Conservation (phyloP, 2,113 vertebrate genomes). For the Apeltes quadracus region DNA sequence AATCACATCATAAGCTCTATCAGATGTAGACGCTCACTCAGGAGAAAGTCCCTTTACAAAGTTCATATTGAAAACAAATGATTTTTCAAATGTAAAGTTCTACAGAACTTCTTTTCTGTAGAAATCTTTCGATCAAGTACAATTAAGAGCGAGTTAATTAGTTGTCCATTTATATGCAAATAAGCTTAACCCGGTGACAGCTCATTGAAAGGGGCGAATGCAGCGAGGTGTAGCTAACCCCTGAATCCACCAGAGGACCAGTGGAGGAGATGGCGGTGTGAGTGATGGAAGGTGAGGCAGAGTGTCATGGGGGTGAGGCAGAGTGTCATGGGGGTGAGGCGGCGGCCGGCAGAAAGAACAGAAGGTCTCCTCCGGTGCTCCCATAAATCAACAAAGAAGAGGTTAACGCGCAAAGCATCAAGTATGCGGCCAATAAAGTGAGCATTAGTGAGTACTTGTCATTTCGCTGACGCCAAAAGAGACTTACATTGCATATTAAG, state of each 20-base stretch:
- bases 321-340: neutral
- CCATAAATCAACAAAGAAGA: neutral
- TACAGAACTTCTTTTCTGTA: constrained; percentile 35
- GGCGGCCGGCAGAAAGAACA: neutral
- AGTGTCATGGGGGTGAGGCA: neutral
- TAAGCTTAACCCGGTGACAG: constrained; percentile 65
- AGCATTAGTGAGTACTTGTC: neutral
- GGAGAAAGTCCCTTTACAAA: constrained; percentile 2
- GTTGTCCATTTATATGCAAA: constrained; percentile 74
- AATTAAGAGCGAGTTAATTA: constrained; percentile 54
- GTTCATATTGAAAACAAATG: constrained; percentile 11
- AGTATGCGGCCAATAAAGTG: neutral
- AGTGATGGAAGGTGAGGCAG: constrained; percentile 40
- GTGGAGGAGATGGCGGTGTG: constrained; percentile 16
- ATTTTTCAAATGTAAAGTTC: constrained; percentile 36
- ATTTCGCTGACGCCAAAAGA: no score
- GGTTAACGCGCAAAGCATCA: neutral
- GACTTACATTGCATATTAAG: no score
- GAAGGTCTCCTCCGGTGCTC: neutral
- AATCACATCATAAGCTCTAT: constrained; percentile 24
- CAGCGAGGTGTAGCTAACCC: constrained; percentile 65
- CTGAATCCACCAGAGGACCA: constrained; percentile 40
- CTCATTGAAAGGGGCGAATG: constrained; percentile 53
- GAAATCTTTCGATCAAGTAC: constrained; percentile 40
- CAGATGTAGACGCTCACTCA: constrained; percentile 17